These are phyloP conservation scores for Chionomys nivalis DNA, from an alignment of 2,113 vertebrate genomes.

Conservation along the genomic window DNA sequence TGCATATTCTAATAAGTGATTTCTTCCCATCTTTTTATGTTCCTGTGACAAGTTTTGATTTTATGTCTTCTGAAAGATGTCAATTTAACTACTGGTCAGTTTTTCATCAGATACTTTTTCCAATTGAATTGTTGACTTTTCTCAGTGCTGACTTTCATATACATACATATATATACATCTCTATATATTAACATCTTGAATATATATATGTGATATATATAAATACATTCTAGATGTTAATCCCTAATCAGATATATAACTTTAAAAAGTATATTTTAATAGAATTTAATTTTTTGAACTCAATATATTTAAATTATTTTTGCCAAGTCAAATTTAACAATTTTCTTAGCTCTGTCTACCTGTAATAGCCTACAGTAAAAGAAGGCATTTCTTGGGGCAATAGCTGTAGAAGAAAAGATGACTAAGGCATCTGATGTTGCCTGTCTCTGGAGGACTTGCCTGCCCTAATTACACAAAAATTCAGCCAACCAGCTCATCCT, in stretches of 20 bases:
- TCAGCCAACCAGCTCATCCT: constrained; percentile 14
- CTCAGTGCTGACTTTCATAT: background rate
- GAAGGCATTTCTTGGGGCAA: background rate
- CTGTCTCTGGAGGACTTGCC: background rate
- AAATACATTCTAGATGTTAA: background rate
- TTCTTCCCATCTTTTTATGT: background rate
- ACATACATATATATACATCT: background rate
- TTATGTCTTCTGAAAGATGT: background rate
- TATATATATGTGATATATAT: too few relatives aligned
- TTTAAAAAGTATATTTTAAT: background rate
- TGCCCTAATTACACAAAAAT: constrained; percentile 50
- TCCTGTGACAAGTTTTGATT: background rate
- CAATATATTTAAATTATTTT: constrained; percentile 54
- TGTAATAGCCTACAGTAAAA: background rate
- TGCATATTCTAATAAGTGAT: background rate
- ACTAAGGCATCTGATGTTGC: background rate
- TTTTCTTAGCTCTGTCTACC: background rate
- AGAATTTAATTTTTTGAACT: constrained; percentile 19
- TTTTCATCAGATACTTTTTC: background rate
- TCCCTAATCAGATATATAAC: background rate
- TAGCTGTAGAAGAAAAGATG: background rate
- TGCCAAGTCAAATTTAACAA: constrained; percentile 27
- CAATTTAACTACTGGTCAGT: background rate
- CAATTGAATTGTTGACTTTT: background rate
- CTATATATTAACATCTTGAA: background rate